Percentiles rank a stretch among this genome's conserved stretches.
phyloP scores from a whole-genome alignment of 2,888 invertebrate species.

The Parnassius apollo region DNA sequence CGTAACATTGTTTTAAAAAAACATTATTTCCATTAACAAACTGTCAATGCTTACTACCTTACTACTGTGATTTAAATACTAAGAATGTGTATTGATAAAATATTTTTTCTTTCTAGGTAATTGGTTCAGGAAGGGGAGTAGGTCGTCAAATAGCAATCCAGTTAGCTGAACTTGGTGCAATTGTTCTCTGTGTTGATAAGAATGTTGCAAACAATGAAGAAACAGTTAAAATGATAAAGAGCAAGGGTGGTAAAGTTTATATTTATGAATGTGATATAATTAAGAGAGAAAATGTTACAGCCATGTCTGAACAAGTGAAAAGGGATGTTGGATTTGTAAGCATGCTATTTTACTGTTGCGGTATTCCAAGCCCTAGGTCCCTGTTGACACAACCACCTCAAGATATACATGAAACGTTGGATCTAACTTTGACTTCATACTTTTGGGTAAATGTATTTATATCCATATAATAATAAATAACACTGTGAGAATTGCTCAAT shows the following conservation, averaged over 20 bases:
- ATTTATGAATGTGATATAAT: conserved; percentile 81
- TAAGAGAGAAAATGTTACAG: conserved; percentile 70
- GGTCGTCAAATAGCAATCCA: conserved; percentile 83
- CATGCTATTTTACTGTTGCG: conserved; percentile 84
- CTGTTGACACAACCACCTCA: conserved; percentile 72
- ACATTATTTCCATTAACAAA: too few species aligned
- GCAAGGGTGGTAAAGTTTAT: conserved; percentile 65
- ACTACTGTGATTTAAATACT: neutral
- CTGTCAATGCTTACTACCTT: too few species aligned
- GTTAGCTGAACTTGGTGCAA: conserved; percentile 78
- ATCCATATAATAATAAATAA: too few species aligned
- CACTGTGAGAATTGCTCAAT: too few species aligned
- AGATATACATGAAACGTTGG: conserved; percentile 77
- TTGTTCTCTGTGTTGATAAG: conserved; percentile 85
- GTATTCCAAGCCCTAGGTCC: conserved; percentile 82
- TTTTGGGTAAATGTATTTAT: conserved; percentile 77
- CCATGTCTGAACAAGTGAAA: conserved; percentile 66
- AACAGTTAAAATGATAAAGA: conserved; percentile 70
- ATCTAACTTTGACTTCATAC: conserved; percentile 82
- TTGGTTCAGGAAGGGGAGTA: conserved; percentile 86
- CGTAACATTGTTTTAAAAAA: too few species aligned
- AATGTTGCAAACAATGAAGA: conserved; percentile 74
- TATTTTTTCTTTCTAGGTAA: conserved; percentile 69
- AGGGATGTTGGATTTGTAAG: conserved; percentile 80
- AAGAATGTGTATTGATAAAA: neutral